Evolutionary conservation across 2,888 invertebrate genomes (phyloP).

Genomic region (Isoperla grammatica): DNA sequence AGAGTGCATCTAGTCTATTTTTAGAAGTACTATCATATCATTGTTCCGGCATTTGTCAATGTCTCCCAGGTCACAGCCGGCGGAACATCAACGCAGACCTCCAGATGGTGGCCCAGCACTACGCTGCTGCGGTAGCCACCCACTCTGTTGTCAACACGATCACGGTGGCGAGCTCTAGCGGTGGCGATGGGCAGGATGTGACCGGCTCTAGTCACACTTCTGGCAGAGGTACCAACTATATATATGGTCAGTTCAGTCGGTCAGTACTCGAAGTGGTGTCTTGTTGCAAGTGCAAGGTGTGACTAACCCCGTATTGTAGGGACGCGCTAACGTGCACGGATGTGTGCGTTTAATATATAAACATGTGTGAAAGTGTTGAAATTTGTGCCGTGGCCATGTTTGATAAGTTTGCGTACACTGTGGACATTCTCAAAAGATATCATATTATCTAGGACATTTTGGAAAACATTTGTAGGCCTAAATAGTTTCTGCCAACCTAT

Average conservation of each 20-base stretch:
- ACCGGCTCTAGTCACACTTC: slow-evolving; percentile 13
- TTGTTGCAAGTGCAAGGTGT: neutral
- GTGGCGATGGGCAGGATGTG: slow-evolving; percentile 32
- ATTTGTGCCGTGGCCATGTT: no score
- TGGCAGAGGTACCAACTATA: neutral
- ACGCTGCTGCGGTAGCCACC: slow-evolving; percentile 47
- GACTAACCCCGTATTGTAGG: neutral
- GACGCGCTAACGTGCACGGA: no score
- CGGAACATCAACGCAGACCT: slow-evolving; percentile 69
- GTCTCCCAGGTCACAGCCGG: slow-evolving; percentile 47
- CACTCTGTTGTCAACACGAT: slow-evolving; percentile 41
- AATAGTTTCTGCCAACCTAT: no score
- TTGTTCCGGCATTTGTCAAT: no score
- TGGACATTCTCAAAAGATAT: no score
- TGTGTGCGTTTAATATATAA: no score
- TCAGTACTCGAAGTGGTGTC: neutral
- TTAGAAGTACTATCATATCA: no score
- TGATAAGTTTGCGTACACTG: no score
- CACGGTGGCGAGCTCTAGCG: slow-evolving; percentile 35
- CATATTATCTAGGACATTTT: no score
- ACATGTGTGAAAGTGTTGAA: no score
- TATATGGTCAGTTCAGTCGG: neutral
- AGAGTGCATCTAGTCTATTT: no score
- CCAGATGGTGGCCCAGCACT: slow-evolving; percentile 69
- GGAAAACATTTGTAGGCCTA: no score